Evolutionary conservation across 30 jellyfish, hydroid and myxozoan species (phyloP).

Genomic region (Hydractinia symbiolongicarpus): DNA sequence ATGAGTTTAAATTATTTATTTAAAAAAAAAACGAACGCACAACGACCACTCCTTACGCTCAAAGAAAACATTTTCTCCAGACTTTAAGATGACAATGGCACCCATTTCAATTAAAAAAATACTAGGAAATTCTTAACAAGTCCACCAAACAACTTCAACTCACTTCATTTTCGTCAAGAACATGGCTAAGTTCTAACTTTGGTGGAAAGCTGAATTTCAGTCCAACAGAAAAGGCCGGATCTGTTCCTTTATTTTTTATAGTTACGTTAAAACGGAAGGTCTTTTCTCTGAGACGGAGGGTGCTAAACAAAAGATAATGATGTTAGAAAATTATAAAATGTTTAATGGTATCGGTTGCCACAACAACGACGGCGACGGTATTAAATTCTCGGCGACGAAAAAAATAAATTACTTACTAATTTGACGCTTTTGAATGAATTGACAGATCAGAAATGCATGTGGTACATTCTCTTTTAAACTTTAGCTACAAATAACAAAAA

Average conservation of each 20-base stretch:
- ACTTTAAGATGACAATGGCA: no score
- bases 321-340: not conserved
- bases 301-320: slow-evolving; percentile 32
- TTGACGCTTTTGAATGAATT: not conserved
- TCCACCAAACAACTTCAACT: not conserved
- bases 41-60: no score
- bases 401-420: slow-evolving; percentile 3
- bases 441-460: slow-evolving; percentile 74
- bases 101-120: not conserved
- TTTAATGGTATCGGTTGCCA: not conserved
- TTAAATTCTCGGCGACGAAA: not conserved
- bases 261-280: slow-evolving; percentile 36
- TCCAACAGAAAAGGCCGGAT: slow-evolving; percentile 70
- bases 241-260: slow-evolving; percentile 43
- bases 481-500: slow-evolving; percentile 37
- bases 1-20: no score
- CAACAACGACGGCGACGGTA: not conserved
- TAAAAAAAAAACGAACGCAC: no score
- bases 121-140: not conserved
- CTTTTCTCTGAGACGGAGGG: slow-evolving; percentile 60
- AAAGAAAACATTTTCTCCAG: no score
- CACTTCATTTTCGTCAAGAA: not conserved
- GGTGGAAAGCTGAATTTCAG: slow-evolving; percentile 40
- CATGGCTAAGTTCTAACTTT: slow-evolving; percentile 29
- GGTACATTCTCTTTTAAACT: slow-evolving; percentile 68